Evolutionary conservation across 2,888 invertebrate species (phyloP), one percentile per base, ranked within the genome.

Genomic region (Siphlonurus alternatus): DNA sequence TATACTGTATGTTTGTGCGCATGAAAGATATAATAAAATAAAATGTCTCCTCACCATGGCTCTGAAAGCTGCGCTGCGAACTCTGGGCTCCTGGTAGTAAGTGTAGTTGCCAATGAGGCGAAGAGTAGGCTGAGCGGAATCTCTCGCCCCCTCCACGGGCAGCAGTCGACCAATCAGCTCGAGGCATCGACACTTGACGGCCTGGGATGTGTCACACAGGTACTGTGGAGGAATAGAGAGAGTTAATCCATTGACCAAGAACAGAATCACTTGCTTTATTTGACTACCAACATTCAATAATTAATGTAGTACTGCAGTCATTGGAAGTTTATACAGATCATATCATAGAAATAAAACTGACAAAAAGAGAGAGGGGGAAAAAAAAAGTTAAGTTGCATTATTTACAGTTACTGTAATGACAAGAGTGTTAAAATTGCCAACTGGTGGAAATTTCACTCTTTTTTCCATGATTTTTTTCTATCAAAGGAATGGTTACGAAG

Each of bases 81-180:
- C 95, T 71, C 95, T 81, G 0, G 95, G 91, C 80, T 96, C 96
- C 77, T 91, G 81, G 25, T 88, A 85, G 74, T 89, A 85, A 59
- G 91, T 89, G 75, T 92, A 94, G 68, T 88, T 87, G 23, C 87
- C 86, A n/a, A 96, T 81, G 63, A 93, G 78, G 70, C 84, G 83
- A 7, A 89, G 78, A 66, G 85, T 81, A 56, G 81, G 70, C 54
- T 67, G 67, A 59, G 71, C 67, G 18, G 66, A 54, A 25, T 66
- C 66, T 81, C 81, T 74, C 56, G 81, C 80, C 0, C 79, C 75
- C 65, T 80, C 81, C 65, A 85, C 78, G 0, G 86, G 83, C 62
- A 84, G 80, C 68, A 86, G 79, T 67, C 85, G 81, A 63, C 91
- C 90, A 69, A 93, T 87, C 68, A 92, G 80, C 71, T 89, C 86